Conservation (phyloP, 2,888 invertebrate genomes). For the Melipona bicolor region DNA sequence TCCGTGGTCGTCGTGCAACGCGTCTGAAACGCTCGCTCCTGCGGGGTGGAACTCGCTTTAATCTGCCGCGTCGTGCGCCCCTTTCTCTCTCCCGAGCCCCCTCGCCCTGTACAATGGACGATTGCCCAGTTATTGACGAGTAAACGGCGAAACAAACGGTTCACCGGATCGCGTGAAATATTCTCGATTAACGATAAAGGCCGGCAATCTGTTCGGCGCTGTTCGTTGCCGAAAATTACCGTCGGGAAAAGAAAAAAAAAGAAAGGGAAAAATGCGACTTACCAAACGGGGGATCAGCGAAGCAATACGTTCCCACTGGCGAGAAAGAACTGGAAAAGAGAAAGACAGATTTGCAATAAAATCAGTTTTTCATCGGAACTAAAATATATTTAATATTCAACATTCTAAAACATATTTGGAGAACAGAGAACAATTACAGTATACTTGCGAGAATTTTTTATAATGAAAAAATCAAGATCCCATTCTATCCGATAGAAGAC, state of each 20-base stretch:
- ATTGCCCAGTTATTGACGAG: slow-evolving; percentile 44
- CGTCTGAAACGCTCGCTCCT: neutral
- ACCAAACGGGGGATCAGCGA: slow-evolving; percentile 5
- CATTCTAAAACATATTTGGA: no score
- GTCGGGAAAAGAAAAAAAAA: neutral
- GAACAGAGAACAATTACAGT: no score
- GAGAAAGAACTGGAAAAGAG: slow-evolving; percentile 12
- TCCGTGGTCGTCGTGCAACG: slow-evolving; percentile 2
- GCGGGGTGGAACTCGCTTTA: slow-evolving; percentile 35
- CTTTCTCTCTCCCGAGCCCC: no score
- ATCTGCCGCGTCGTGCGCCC: slow-evolving; percentile 16
- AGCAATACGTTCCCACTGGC: slow-evolving; percentile 8
- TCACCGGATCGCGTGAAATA: slow-evolving; percentile 34
- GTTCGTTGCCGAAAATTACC: slow-evolving; percentile 1
- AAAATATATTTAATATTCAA: no score
- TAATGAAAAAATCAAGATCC: no score
- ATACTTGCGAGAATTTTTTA: no score
- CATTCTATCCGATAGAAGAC: no score
- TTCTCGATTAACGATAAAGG: slow-evolving; percentile 48
- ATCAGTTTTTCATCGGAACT: no score
- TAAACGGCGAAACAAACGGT: slow-evolving; percentile 40
- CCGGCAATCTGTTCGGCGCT: neutral
- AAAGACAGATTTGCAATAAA: no score
- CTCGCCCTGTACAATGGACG: neutral
- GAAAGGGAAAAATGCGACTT: neutral